phyloP scores from a whole-genome alignment of 2,888 invertebrate species.

The Dioctria linearis region DNA sequence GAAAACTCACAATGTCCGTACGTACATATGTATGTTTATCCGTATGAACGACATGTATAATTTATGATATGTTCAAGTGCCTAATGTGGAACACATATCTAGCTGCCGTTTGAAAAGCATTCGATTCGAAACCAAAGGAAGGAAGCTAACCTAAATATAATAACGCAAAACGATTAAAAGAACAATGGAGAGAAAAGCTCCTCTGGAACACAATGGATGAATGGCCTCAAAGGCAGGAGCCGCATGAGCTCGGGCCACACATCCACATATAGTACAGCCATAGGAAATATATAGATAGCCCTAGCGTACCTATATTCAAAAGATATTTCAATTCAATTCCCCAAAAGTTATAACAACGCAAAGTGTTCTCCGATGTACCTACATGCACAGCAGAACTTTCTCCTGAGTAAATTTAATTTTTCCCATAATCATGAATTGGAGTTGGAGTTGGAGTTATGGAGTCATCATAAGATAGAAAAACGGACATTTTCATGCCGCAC shows the following conservation, averaged over 20 bases:
- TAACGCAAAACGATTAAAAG: conserved; percentile 30
- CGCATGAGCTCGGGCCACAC: not conserved
- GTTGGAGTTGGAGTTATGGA: not conserved
- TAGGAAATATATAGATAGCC: not conserved
- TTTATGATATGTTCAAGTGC: conserved; percentile 26
- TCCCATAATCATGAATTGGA: not conserved
- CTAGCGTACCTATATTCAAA: not conserved
- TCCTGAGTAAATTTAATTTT: conserved; percentile 32
- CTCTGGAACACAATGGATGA: conserved; percentile 27
- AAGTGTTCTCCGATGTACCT: conserved; percentile 9
- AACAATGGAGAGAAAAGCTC: conserved; percentile 12
- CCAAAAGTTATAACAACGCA: conserved; percentile 29
- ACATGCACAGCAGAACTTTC: not conserved
- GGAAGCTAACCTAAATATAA: conserved; percentile 30
- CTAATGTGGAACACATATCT: conserved; percentile 28
- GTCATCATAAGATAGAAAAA: conserved; percentile 9
- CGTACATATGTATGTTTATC: no score
- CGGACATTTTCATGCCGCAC: conserved; percentile 33
- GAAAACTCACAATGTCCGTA: conserved; percentile 15
- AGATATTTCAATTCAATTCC: conserved; percentile 29
- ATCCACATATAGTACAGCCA: not conserved
- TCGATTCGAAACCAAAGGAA: conserved; percentile 8
- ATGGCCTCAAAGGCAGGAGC: not conserved
- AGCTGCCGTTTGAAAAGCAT: no score
- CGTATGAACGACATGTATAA: not conserved